Evolutionary conservation across 2,113 vertebrate genomes (phyloP).

Genomic region (Otocyon megalotis): DNA sequence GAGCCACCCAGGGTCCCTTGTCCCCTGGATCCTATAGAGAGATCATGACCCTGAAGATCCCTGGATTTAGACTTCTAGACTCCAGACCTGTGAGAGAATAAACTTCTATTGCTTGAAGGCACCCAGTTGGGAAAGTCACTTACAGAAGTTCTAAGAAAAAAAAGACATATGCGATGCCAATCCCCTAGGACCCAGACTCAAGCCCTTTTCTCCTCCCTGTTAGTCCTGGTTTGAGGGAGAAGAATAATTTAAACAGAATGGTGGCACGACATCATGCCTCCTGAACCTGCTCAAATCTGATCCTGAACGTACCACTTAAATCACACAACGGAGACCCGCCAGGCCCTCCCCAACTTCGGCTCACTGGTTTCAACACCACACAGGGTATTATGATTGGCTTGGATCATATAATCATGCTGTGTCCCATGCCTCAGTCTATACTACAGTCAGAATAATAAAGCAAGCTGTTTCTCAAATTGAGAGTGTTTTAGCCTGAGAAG

Average conservation of each 20-base stretch:
- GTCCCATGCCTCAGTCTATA: background rate
- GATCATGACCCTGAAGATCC: too few species aligned
- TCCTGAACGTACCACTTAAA: background rate
- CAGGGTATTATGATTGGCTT: background rate
- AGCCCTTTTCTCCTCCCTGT: too few species aligned
- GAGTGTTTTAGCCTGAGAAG: background rate
- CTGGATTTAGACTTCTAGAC: background rate
- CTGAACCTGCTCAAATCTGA: background rate
- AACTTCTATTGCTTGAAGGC: background rate
- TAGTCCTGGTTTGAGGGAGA: background rate
- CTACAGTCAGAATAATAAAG: background rate
- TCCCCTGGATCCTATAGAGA: background rate
- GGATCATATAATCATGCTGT: background rate
- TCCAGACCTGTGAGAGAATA: background rate
- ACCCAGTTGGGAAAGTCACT: too few species aligned
- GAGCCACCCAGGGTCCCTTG: too few species aligned
- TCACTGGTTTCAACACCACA: background rate
- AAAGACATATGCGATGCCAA: background rate
- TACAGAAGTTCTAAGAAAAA: background rate
- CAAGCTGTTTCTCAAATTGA: background rate
- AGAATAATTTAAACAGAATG: background rate
- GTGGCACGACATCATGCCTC: background rate
- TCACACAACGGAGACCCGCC: rapidly evolving
- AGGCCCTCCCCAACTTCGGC: background rate
- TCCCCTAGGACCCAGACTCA: background rate